Base-by-base conservation (phyloP, 2,888 invertebrate species). In the Xestia rhomboidea region DNA sequence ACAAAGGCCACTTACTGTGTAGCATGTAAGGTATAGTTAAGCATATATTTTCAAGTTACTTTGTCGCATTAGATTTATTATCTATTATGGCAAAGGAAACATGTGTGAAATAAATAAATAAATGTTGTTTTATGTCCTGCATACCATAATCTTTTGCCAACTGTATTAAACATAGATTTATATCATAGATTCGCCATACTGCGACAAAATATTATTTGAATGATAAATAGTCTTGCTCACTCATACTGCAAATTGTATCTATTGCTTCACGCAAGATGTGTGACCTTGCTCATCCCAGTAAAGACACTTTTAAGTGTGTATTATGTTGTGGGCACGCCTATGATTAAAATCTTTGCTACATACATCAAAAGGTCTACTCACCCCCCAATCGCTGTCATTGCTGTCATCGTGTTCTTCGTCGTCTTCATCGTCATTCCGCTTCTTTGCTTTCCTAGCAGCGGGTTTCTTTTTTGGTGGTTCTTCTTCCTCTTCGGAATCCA, bases 401-500 rank as follows among this genome's bases (percentile, higher is more conserved):
- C 82, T 79, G 21, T 88, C 81, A 44, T 86, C 84, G 4, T 74
- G 57, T 62, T 84, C 69, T 1, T 88, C 83, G 0, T 96, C 97
- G 0, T 96, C 93, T 7, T 95, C 92, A 1, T 79, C 84, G 10
- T 75, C 73, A 13, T 51, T n/a, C 18, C 60, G 24, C 27, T 73
- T 82, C 77, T 77, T 82, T 7, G 27, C 30, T 34, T 72, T 57
- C 60, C 68, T 79, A 49, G 71, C 76, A 8, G 64, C 30, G 13
- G 34, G 24, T 0, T 13, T 63, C 30, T 73, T 69, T 6, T 62
- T 54, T 2, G 30, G 77, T 3, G 57, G 60, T 77, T 79, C 73
- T 10, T 84, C 84, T 2, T 95, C 95, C 21, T 80, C 87, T 0
- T 82, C 85, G 5, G 93, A 92, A 91, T 89, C 92, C 86, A 94